Base-by-base conservation (phyloP, 2,797 vertebrate genomes). In the Sebastes minor region DNA sequence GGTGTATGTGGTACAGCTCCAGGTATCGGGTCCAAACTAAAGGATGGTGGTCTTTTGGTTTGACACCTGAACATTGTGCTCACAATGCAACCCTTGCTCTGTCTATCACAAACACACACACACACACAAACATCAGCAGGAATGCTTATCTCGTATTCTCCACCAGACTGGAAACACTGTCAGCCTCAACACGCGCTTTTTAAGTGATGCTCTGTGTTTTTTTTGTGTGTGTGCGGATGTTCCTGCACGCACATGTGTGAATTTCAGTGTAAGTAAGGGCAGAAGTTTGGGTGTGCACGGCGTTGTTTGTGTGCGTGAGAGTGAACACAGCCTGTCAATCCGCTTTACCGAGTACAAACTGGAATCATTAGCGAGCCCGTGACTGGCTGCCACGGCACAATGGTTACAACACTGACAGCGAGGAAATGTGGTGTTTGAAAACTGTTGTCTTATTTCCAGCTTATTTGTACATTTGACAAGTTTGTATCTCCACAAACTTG, bases 341-440 rank as follows among this genome's bases (percentile, higher is more conserved):
- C 11, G 62, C 57, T 72, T 79, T 85, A 59, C 76, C 9, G 22
- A 71, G 71, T 79, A 80, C 74, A 86, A 85, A 82, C 82, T 71
- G 81, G 56, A 82, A 71, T 90, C 86, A 86, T 89, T 89, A 88
- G 78, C 16, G 46, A 66, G 75, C 74, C 65, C 53, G 76, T n/a
- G 70, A 68, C 85, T 82, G 82, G 57, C 81, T 87, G 79, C 66
- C 46, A 38, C 32, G 63, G 33, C 62, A 53, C 33, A 62, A 68
- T 69, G 65, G 67, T 22, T 81, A 55, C 46, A 78, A 27, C 64
- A 53, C 9, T 85, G 82, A 88, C 88, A 83, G 82, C 55, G 4
- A 42, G 62, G 32, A 82, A 72, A 75, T 70, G 35, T 53, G 42
- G n/a, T 71, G 62, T 85, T 75, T 74, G 57, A 83, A 72, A 80